phyloP scores from a whole-genome alignment of 2,888 invertebrate species.

The Barypeithes pellucidus region DNA sequence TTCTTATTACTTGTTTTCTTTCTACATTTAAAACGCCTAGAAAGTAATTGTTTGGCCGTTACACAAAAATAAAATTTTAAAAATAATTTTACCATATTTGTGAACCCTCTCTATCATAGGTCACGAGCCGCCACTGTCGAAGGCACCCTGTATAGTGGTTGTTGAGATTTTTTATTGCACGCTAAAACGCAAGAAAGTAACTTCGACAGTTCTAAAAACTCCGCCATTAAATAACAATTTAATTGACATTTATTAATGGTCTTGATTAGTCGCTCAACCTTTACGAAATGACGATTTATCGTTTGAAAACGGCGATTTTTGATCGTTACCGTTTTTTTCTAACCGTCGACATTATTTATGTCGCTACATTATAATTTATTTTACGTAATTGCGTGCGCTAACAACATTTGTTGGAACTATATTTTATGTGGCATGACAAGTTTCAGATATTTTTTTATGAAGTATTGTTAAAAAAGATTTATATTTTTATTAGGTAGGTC shows the following conservation, averaged over 20 bases:
- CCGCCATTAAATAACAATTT: slow-evolving; percentile 53
- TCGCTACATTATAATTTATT: slow-evolving; percentile 54
- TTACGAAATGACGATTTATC: slow-evolving; percentile 50
- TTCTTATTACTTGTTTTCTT: no score
- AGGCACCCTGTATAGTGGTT: no score
- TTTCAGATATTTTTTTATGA: slow-evolving; percentile 21
- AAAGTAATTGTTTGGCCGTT: no score
- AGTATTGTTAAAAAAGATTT: slow-evolving; percentile 14
- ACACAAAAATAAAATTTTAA: no score
- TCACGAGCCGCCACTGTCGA: no score
- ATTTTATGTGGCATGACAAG: slow-evolving; percentile 41
- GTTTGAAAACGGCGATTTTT: slow-evolving; percentile 50
- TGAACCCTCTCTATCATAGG: no score
- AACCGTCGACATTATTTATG: slow-evolving; percentile 48
- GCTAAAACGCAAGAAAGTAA: slow-evolving; percentile 10
- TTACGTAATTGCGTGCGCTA: slow-evolving; percentile 53
- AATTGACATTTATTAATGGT: slow-evolving; percentile 58
- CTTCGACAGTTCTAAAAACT: slow-evolving; percentile 29
- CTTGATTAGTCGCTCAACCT: slow-evolving; percentile 52
- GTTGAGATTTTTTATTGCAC: no score
- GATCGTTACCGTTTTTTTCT: slow-evolving; percentile 48
- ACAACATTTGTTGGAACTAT: slow-evolving; percentile 50
- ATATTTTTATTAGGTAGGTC: background rate
- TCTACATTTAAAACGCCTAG: no score
- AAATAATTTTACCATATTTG: no score